phyloP scores from a whole-genome alignment of 2,797 vertebrate genomes.

The Botia kubotai region DNA sequence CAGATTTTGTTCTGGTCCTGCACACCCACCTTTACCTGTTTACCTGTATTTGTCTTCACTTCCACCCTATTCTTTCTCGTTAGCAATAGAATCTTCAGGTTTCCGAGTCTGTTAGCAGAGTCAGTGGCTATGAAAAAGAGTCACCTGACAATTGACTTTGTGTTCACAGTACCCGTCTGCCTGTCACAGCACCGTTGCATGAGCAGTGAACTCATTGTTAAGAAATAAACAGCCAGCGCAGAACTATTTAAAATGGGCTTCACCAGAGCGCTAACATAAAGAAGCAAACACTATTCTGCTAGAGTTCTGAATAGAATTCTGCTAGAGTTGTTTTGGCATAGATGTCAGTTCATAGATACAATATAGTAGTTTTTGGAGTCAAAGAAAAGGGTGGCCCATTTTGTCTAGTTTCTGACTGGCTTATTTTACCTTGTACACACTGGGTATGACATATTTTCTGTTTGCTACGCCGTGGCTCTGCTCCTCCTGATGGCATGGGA shows the following conservation, averaged over 20 bases:
- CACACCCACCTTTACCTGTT: slow-evolving; percentile 47
- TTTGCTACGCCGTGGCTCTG: slow-evolving; percentile 68
- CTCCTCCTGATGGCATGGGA: slow-evolving; percentile 65
- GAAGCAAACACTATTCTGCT: not conserved
- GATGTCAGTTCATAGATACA: not conserved
- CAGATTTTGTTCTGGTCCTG: not conserved
- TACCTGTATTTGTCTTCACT: slow-evolving; percentile 47
- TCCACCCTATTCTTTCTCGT: slow-evolving; percentile 9
- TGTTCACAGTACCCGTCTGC: slow-evolving; percentile 55
- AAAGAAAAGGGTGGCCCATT: slow-evolving; percentile 19
- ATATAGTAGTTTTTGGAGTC: not conserved
- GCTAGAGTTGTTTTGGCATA: not conserved
- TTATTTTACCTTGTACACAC: slow-evolving; percentile 38
- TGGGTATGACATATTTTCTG: slow-evolving; percentile 67
- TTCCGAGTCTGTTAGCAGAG: slow-evolving; percentile 35
- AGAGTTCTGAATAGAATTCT: too few species aligned
- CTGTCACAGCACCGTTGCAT: slow-evolving; percentile 71
- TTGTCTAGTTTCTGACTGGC: slow-evolving; percentile 46
- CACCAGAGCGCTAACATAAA: not conserved
- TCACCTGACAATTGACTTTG: slow-evolving; percentile 30
- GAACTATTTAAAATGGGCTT: slow-evolving; percentile 53
- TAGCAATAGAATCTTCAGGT: slow-evolving; percentile 14
- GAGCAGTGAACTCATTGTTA: slow-evolving; percentile 56
- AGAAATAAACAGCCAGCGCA: slow-evolving; percentile 44
- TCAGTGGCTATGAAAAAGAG: slow-evolving; percentile 28